Conservation (phyloP, 2,113 vertebrate species). For the Brienomyrus brachyistius region DNA sequence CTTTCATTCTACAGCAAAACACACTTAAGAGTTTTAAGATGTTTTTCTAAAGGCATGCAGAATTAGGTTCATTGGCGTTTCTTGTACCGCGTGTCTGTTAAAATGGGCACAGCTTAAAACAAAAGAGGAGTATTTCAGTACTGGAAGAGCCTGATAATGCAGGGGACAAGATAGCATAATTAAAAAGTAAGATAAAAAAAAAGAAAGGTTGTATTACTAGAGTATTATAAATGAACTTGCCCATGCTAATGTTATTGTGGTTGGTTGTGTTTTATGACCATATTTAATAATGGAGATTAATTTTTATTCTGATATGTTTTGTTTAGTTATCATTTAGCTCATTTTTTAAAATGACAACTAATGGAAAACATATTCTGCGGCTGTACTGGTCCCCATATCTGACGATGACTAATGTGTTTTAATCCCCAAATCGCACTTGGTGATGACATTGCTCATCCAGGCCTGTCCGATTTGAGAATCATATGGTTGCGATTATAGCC, state of each 20-base stretch:
- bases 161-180: neutral
- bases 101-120: neutral
- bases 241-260: neutral
- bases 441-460: neutral
- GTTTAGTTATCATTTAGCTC: neutral
- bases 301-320: neutral
- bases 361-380: neutral
- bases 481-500: neutral
- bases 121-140: neutral
- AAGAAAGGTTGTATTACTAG: neutral
- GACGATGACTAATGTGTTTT: neutral
- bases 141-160: neutral
- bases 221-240: neutral
- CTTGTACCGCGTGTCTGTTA: neutral
- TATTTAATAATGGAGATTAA: neutral
- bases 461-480: neutral
- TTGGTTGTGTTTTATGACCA: neutral
- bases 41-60: neutral
- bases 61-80: neutral
- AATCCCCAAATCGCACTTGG: neutral
- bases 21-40: constrained; percentile 14
- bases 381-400: neutral
- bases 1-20: neutral
- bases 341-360: neutral
- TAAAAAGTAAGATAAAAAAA: neutral